Base-by-base conservation (phyloP, 2,113 vertebrate species). In the Eclectus roratus region DNA sequence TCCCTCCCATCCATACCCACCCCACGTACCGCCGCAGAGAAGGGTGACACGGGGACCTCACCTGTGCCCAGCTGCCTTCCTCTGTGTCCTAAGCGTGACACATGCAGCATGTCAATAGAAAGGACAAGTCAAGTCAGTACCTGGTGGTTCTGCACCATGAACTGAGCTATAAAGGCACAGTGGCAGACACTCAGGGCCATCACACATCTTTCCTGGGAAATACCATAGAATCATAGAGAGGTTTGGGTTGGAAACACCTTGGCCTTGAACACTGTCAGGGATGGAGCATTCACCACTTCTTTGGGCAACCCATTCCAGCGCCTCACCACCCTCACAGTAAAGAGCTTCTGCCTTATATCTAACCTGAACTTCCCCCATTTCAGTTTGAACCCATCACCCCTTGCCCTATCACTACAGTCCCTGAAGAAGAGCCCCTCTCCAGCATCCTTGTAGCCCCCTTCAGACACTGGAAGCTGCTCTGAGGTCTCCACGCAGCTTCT, bases 31-130 rank as follows among this genome's bases (percentile, higher is more conserved):
- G 1, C 61, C 64, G 0, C 1, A 0, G 20, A 47, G 50, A 44
- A 52, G 11, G 66, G n/a, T 43, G 49, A 85, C 83, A 33, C 1
- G 0, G n/a, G 49, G 70, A 58, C 93, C 99, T 99, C 98, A 99
- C 99, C 99, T 99, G 99, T 80, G 99, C 99, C 99, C 99, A 99
- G 98, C 99, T 99, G 96, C 99, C 99, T 96, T 99, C 99, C 98
- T 99, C 99, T 97, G 98, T 99, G 94, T 99, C 99, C 99, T 99
- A 98, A 96, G 94, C 44, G 94, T 94, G 96, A 96, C 94, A 39
- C 92, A 87, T 23, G 98, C 98, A 97, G 99, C 99, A 85, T 98
- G 98, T 96, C 97, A 98, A 96, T 44, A 96, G 91, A 98, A 97
- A 98, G 72, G 96, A 98, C 74, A 98, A 50, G 86, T 47, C 58